Base-by-base conservation (phyloP, 2,888 invertebrate species). In the Abrostola tripartita region DNA sequence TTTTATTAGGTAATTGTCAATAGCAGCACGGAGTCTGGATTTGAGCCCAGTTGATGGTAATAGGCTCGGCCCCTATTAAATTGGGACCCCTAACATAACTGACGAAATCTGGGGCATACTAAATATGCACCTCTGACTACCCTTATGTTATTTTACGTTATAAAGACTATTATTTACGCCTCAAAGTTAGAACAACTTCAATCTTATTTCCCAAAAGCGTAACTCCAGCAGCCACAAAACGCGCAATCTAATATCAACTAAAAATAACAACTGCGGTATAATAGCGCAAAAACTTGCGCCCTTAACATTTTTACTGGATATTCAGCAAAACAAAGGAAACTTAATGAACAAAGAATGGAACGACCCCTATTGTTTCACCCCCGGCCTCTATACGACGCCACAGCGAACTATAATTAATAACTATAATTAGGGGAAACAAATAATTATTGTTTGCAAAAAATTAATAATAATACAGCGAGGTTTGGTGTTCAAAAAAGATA, bases 261-360 rank as follows among this genome's bases (percentile, higher is more conserved):
- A 56, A 52, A 61, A 55, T 47, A 49, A 12, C 5, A 55, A 42
- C 40, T 49, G 41, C 35, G 52, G 41, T 36, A 47, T 61, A 55
- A 61, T n/a, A 52, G 50, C 52, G 41, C n/a, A 41, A 52, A 65
- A 65, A 57, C 47, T 64, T 44, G 14, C 38, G 40, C 12, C 44
- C 41, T 56, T 56, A 54, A 52, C 61, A 61, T 65, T 68, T 50
- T 52, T 40, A 59, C 54, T 59, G 42, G 36, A 9, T 61, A 51
- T 52, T 12, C 40, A 47, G 6, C 47, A 44, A 38, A 61, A 61
- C 57, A 65, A 55, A 65, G 57, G 52, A 50, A 54, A 68, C 37
- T 61, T 58, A 65, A 58, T 61, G 57, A 65, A 65, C 61, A 65
- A 68, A 55, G 58, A 52, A 52, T 36, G 42, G 40, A n/a, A 64